Evolutionary conservation across 2,113 vertebrate species (phyloP), one percentile per base, ranked within the genome.

Genomic region (Ibidorhyncha struthersii): DNA sequence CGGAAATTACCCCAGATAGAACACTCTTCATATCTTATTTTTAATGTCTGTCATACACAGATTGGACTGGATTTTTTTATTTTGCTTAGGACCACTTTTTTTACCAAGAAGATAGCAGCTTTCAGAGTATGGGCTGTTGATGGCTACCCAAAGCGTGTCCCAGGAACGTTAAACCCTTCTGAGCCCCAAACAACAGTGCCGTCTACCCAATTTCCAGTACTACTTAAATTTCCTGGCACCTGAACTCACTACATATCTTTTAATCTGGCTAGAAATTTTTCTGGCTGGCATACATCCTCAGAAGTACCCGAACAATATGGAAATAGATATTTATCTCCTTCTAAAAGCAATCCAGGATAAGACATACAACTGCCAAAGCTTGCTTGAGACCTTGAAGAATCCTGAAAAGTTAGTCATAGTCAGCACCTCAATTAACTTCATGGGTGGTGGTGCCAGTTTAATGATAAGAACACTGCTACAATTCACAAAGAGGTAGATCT

Each of bases 401-500:
- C 87, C 91, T 93, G 70, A 89, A 89, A 96, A 94, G 78, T 96
- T 97, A 96, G 86, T 96, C 91, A 96, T 76, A 95, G 82, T 56
- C 90, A 91, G 91, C 63, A 91, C 26, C 52, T 85, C 89, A 96
- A 96, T 96, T 96, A 96, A 94, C 96, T 96, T 89, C 86, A 89
- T 96, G 96, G 96, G 96, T 97, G 94, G 96, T 56, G 94, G 94
- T 96, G 96, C 91, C 83, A 93, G 81, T 94, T 66, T 74, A 71
- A 78, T 74, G 89, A 96, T 94, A 96, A 92, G 85, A 96, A 96
- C 82, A 88, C 40, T 45, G 47, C 55, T 59, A 84, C 14, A 2
- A 81, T 69, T 73, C 77, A 91, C 55, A 83, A 86, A 78, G 84
- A 84, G 55, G 69, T 67, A 50, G 50, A 82, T 94, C 83, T 84